Evolutionary conservation across 1,140 invertebrate genomes (phyloP).

Genomic region (Atta cephalotes): DNA sequence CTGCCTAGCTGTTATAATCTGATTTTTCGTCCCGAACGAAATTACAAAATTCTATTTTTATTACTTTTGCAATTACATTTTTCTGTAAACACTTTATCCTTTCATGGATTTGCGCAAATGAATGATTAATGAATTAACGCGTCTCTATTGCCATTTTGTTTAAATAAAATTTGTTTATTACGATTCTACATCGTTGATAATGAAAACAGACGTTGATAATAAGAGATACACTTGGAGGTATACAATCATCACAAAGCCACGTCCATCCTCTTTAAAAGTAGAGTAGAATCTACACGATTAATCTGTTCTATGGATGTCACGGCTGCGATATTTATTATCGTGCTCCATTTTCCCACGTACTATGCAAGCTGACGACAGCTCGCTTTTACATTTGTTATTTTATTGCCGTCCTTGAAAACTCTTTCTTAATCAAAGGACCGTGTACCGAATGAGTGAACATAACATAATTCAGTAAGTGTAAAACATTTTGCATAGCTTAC

Average conservation of each 20-base stretch:
- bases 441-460: neutral
- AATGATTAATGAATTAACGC: neutral
- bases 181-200: neutral
- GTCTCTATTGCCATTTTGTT: neutral
- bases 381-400: conserved; percentile 51
- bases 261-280: conserved; percentile 55
- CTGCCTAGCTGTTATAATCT: neutral
- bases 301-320: conserved; percentile 57
- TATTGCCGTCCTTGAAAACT: conserved; percentile 34
- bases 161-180: neutral
- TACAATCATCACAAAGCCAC: conserved; percentile 37
- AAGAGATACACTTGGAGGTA: neutral
- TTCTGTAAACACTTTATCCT: neutral
- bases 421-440: conserved; percentile 37
- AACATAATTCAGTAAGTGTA: conserved; percentile 3
- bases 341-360: conserved; percentile 35
- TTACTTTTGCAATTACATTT: neutral
- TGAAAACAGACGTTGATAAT: neutral
- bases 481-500: neutral
- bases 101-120: neutral
- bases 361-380: conserved; percentile 32
- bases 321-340: conserved; percentile 57
- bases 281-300: conserved; percentile 47
- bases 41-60: neutral
- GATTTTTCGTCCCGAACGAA: neutral